Base-by-base conservation (phyloP, 64 coral and sea anemone species). In the Montipora efflorescens region DNA sequence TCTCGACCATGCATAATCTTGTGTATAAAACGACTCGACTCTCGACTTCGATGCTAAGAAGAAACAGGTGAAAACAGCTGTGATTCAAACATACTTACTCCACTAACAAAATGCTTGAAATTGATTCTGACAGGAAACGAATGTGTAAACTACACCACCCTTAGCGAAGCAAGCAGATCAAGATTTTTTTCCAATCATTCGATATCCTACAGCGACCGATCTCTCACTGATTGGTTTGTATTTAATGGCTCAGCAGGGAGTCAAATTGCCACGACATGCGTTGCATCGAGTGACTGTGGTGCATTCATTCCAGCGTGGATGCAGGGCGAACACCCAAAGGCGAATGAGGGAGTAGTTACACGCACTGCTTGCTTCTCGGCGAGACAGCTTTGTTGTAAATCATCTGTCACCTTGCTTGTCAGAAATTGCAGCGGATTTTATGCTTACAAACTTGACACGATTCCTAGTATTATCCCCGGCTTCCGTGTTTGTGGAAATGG, bases 161-260 rank as follows among this genome's bases (percentile, higher is more conserved):
- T 93, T 15, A 58, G 47, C 2, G 57, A 76, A 2, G 61, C 46
- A 4, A 45, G 22, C 28, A 79, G 91, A 87, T 86, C 91, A 70
- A 64, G 22, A 20, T 87, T 55, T 67, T 64, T 47, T 28, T 43
- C 47, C 4, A 48, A 43, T 50, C 10, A 50, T 6, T 58, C 18
- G 15, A 28, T 4, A 44, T n/a, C 76, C 1, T 8, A 14, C 47
- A 81, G 61, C 46, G 59, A 80, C 55, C 78, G 15, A 14, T 68
- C 61, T 50, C 15, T 68, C 13, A 59, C 28, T 59, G 79, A 78
- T 9, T 94, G 92, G 92, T 94, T 85, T 36, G 23, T 59, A 36
- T 89, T 89, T 49, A 94, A 55, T 23, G 92, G 92, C 44, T 48
- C 77, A 51, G 87, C 92, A n/a, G 92, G 92, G 3, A 82, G 12